A percentile compares a stretch with the other conserved stretches of the same genome.
These are phyloP conservation scores for Vireo griseus DNA, from an alignment of 2,797 vertebrate genomes.

Conservation along the genomic window DNA sequence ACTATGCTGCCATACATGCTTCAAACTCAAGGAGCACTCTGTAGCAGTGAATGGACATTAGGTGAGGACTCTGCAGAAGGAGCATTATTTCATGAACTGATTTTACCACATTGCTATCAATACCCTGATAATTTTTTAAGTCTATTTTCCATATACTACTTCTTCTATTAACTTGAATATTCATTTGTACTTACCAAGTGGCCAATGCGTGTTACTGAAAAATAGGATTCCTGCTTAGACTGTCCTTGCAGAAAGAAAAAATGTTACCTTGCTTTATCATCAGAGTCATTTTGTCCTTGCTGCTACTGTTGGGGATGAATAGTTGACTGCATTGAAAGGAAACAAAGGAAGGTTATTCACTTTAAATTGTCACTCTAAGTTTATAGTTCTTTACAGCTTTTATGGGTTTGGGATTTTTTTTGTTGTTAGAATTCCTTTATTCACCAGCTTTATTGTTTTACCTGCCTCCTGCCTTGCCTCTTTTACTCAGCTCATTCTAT, in stretches of 20 bases:
- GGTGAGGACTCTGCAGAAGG: background rate
- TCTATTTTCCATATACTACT: background rate
- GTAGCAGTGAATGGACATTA: background rate
- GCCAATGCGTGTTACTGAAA: background rate
- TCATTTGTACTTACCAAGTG: background rate
- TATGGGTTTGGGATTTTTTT: background rate
- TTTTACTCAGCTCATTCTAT: background rate
- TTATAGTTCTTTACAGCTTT: background rate
- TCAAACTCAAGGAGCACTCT: background rate
- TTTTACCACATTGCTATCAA: background rate
- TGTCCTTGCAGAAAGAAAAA: background rate
- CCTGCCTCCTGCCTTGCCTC: background rate
- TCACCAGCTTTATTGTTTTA: background rate
- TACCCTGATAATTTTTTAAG: background rate
- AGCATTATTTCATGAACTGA: background rate
- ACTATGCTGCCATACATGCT: background rate
- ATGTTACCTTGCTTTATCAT: background rate
- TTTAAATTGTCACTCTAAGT: background rate
- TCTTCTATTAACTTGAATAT: background rate
- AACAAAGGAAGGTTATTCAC: background rate
- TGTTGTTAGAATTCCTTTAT: background rate
- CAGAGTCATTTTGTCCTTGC: background rate
- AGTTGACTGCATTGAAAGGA: background rate
- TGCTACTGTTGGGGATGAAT: background rate
- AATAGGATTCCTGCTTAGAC: background rate